Evolutionary conservation across 2,888 invertebrate species (phyloP).

Genomic region (Empis stercorea): DNA sequence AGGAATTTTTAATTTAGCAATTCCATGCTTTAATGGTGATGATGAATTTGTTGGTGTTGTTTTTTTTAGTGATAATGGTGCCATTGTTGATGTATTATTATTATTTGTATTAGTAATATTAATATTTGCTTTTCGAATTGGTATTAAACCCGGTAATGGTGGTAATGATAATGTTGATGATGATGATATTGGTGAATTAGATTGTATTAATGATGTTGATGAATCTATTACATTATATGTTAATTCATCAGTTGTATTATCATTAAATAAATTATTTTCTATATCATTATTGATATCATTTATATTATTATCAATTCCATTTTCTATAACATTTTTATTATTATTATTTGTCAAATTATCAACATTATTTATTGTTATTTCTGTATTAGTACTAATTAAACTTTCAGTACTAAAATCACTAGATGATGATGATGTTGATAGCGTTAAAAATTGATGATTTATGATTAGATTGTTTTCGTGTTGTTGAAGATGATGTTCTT

Average conservation of each 20-base stretch:
- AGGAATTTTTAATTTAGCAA: not conserved
- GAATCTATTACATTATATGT: not conserved
- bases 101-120: constrained; percentile 1
- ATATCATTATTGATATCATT: not conserved
- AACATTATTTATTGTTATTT: not conserved
- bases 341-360: not conserved
- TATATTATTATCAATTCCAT: not conserved
- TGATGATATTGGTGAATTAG: constrained; percentile 4
- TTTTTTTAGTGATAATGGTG: not conserved
- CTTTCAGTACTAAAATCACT: not conserved
- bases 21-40: not conserved
- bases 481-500: not conserved
- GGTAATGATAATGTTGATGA: constrained; percentile 13
- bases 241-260: not conserved
- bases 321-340: not conserved
- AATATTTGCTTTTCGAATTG: constrained; percentile 12
- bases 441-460: not conserved
- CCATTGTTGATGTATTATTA: constrained; percentile 1
- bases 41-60: no score
- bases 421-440: not conserved
- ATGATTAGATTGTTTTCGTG: not conserved
- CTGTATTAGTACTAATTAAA: not conserved
- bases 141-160: constrained; percentile 17
- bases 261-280: not conserved
- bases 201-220: not conserved